Base-by-base conservation (phyloP, 1,140 invertebrate genomes). In the Drosophila yakuba region DNA sequence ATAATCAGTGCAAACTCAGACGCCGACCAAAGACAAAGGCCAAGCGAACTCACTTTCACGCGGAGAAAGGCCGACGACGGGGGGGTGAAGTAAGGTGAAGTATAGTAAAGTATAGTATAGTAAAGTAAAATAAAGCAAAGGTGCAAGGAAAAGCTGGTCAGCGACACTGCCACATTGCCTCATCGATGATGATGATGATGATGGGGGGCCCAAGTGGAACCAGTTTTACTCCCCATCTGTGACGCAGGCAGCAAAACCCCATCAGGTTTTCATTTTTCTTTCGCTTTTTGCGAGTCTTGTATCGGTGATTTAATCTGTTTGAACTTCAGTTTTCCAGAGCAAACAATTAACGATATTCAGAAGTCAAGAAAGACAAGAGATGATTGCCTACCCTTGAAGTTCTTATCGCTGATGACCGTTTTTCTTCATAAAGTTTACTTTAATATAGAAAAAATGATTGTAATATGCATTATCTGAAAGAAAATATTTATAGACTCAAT, bases 1-100 rank as follows among this genome's bases (percentile, higher is more conserved):
- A 88, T 83, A 86, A 86, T 86, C 83, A 86, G 84, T 89, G 84
- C 83, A 88, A 79, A 83, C 73, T 54, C 74, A 77, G 74, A 57
- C 60, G 54, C 60, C 71, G 73, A 38, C 71, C 38, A 54, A 67
- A 78, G 69, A 82, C 80, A 82, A 82, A 82, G 80, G 69, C 80
- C 80, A 78, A 78, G 71, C 64, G 14, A 50, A 48, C 52, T 78
- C 74, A 82, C 74, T 78, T 82, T 82, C 79, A 67, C 55, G 63
- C 48, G 25, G 10, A 35, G 48, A 47, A 25, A 14, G 38, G 36
- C 15, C 2, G 32, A 2, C 32, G 2, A 15, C 20, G 15, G 44
- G 36, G 45, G 50, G 11, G 25, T n/a, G n/a, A 15, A 6, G 32
- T 14, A 12, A 14, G 38, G 11, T 5, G 38, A 39, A 14, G 12